Evolutionary conservation across 2,797 vertebrate species (phyloP), one percentile per base, ranked within the genome.

Genomic region (Phrynocephalus vlangalii): DNA sequence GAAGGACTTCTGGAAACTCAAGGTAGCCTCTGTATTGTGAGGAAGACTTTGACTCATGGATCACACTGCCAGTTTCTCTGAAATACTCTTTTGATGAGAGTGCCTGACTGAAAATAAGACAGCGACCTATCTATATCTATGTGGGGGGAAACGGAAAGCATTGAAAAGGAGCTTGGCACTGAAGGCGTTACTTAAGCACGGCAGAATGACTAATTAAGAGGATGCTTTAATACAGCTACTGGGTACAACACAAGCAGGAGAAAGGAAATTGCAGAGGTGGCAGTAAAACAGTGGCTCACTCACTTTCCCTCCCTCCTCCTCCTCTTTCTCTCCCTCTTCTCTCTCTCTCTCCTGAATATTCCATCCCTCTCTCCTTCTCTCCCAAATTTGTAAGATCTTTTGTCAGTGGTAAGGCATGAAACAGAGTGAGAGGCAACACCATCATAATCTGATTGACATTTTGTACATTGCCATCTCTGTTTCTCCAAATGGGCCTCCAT

Each of bases 201-300:
- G 66, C 48, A 80, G 87, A 77, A 85, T 88, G 83, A 85, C 78
- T 88, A 87, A 87, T 87, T 60, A 70, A 85, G 79, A 88, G 79
- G 87, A 77, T 76, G 83, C 72, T 85, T 88, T 88, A 81, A 75
- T 81, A 85, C 78, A 38, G 83, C 63, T 80, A 73, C 82, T 72
- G 87, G 82, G 82, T 88, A 85, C 83, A 85, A 68, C 44, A 77
- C 72, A 77, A 88, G 79, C 71, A 82, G 71, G 78, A 50, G 79
- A 82, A 82, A 82, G 83, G 84, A 85, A 88, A 77, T 85, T 85
- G 78, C 71, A 70, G 79, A 85, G 79, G 78, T 88, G 87, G 87
- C 44, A 83, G 87, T 60, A 30, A 85, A 85, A 44, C 44, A 76
- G 70, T 18, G 70, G 38, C 87, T 48, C 67, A 24, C 30, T 81